These are phyloP conservation scores for Nymphicus hollandicus DNA, from an alignment of 2,113 vertebrate genomes.

Conservation along the genomic window DNA sequence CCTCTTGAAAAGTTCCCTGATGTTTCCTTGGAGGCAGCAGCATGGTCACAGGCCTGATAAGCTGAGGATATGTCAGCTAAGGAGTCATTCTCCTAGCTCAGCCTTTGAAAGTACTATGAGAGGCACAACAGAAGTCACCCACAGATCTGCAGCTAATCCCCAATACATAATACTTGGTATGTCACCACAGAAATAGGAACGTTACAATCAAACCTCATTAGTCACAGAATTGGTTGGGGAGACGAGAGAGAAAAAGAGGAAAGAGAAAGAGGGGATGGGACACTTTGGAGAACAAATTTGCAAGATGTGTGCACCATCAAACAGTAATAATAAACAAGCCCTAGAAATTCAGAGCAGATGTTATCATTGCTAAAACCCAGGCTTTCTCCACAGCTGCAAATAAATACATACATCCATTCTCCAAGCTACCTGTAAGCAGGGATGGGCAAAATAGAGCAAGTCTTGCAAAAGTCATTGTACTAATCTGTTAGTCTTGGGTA, in stretches of 20 bases:
- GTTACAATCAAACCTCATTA: not conserved
- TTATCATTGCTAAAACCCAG: not conserved
- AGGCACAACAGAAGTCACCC: not conserved
- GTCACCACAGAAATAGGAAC: not conserved
- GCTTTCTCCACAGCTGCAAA: not conserved
- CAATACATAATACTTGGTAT: accelerated
- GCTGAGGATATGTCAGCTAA: not conserved
- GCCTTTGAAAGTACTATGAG: accelerated
- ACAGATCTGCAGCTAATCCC: not conserved
- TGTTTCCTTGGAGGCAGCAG: not conserved
- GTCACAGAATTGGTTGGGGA: not conserved
- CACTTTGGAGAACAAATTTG: not conserved
- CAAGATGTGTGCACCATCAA: not conserved
- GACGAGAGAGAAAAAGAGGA: not conserved
- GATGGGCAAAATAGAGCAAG: accelerated
- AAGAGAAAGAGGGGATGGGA: not conserved
- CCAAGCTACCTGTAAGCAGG: not conserved
- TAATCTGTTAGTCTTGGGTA: not conserved
- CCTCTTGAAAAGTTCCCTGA: not conserved
- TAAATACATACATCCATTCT: not conserved
- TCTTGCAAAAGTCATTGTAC: not conserved
- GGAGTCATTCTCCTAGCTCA: not conserved
- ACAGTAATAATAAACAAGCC: not conserved
- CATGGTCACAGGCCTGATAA: not conserved
- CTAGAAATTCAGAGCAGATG: not conserved